Evolutionary conservation across 2,888 invertebrate species (phyloP), one percentile per base, ranked within the genome.

Genomic region (Dasypogon diadema): DNA sequence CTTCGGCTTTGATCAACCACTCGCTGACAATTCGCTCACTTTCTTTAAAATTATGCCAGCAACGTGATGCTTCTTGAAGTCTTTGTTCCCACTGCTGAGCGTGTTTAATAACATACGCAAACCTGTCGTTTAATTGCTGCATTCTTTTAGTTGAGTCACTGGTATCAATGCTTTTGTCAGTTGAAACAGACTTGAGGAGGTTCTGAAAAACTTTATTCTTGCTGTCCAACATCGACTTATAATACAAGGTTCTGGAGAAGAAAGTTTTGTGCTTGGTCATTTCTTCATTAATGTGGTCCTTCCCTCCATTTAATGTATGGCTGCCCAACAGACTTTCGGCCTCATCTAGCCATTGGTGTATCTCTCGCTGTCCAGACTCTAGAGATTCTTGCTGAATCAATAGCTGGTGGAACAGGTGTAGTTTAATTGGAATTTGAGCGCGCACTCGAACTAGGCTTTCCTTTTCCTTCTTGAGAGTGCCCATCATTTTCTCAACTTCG

Each of bases 161-260:
- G 3, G 92, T 92, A 81, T 94, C 93, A 2, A 94, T 90, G 79
- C 92, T 92, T 76, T 91, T 91, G 80, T 92, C 92, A 51, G 90
- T 88, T 81, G 93, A 91, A 0, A 95, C 92, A 0, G 94, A 90
- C 82, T 92, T 92, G 1, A 94, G 90, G 58, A 98, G 93, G 83
- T 92, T 95, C 83, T 93, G 92, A 87, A 96, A 92, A 54, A 97
- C 93, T 86, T 97, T 97, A 86, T 97, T 97, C 87, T 97, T 97
- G 84, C 95, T 96, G 82, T 97, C 97, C 77, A 98, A 85, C 93
- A 97, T 96, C 0, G 96, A 95, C 81, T 94, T 94, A 87, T 97
- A 97, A 86, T 97, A 96, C 0, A 95, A 90, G 0, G 93, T 94
- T 76, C 96, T 90, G 0, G 95, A 93, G 86, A 98, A 97, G 88